Conservation (phyloP, 1,140 invertebrate species). For the Drosophila ficusphila region DNA sequence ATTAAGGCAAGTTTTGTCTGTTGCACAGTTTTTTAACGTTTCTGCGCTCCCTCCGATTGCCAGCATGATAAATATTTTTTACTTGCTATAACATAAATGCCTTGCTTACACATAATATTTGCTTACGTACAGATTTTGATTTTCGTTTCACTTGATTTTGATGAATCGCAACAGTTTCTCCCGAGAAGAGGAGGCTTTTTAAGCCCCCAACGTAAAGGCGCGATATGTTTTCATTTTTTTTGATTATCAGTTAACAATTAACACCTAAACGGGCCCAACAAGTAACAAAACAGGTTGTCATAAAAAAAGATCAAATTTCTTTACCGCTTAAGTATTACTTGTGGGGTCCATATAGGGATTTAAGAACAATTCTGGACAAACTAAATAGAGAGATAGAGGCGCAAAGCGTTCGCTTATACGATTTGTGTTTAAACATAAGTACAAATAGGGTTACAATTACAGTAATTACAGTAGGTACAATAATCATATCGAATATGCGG, state of each 20-base stretch:
- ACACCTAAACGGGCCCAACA: conserved; percentile 23
- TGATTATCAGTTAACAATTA: conserved; percentile 56
- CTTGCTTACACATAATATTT: conserved; percentile 66
- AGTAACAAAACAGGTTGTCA: background rate
- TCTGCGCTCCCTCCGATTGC: conserved; percentile 38
- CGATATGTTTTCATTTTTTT: conserved; percentile 67
- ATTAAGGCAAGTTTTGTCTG: conserved; percentile 77
- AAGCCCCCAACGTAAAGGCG: conserved; percentile 55
- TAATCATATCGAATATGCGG: conserved; percentile 48
- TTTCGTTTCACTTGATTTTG: conserved; percentile 44
- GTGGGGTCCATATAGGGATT: conserved; percentile 16
- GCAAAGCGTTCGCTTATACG: conserved; percentile 42
- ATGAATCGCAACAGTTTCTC: conserved; percentile 48
- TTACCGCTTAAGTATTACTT: conserved; percentile 5
- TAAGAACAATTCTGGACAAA: conserved; percentile 41
- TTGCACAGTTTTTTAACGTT: conserved; percentile 27
- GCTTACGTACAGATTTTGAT: conserved; percentile 64
- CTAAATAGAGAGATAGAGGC: conserved; percentile 36
- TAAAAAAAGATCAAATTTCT: background rate
- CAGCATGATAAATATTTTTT: conserved; percentile 59
- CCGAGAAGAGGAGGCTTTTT: conserved; percentile 29
- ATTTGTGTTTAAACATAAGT: conserved; percentile 65
- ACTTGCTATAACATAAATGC: conserved; percentile 72
- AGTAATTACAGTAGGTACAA: conserved; percentile 57
- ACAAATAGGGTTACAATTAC: conserved; percentile 65